phyloP scores from a whole-genome alignment of 2,888 invertebrate species.

The Pyrrhosoma nymphula region DNA sequence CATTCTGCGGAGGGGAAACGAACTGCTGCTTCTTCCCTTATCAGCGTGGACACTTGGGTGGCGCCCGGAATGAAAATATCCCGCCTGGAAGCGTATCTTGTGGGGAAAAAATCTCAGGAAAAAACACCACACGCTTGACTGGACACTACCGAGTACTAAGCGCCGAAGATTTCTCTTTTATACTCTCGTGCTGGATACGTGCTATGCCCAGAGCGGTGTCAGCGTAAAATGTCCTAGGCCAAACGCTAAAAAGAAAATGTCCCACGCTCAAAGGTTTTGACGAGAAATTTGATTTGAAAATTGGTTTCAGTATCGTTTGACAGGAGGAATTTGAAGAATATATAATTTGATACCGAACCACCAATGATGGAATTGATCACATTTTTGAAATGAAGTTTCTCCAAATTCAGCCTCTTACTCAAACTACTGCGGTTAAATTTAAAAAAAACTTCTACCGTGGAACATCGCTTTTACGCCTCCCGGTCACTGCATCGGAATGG shows the following conservation, averaged over 20 bases:
- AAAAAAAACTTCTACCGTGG: no score
- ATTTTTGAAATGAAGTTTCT: no score
- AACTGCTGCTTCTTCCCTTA: background rate
- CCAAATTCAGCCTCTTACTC: no score
- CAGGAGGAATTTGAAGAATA: background rate
- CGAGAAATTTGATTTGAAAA: no score
- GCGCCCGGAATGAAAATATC: background rate
- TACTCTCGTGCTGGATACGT: background rate
- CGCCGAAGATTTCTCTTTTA: background rate
- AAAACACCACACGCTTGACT: background rate
- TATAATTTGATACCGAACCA: background rate
- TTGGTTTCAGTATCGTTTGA: background rate
- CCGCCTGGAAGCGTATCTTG: background rate
- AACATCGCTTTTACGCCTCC: no score
- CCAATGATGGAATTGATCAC: no score
- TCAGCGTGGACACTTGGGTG: slow-evolving; percentile 24
- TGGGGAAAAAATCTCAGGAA: background rate
- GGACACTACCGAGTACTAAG: background rate
- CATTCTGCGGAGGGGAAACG: background rate
- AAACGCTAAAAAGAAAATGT: no score
- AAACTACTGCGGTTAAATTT: no score
- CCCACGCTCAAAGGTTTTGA: no score
- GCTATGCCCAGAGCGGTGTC: background rate
- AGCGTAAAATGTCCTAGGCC: background rate
- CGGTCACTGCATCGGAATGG: no score